Base-by-base conservation (phyloP, 2,113 vertebrate species). In the Hemiscyllium ocellatum region DNA sequence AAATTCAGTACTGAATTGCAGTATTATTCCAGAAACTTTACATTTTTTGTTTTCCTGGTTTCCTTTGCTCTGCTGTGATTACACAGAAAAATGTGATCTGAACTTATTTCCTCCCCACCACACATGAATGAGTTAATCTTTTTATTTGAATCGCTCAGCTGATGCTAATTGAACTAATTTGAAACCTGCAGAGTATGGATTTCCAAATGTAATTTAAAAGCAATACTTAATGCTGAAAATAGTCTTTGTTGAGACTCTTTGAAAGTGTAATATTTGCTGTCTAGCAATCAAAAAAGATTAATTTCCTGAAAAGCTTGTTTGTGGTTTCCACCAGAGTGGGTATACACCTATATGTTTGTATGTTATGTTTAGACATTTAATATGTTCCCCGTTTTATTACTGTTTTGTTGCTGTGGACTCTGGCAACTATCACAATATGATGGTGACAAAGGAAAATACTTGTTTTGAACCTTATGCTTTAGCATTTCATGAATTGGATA, bases 141-240 rank as follows among this genome's bases (percentile, higher is more conserved):
- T 93, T 50, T 95, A 76, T 95, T 95, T 37, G 33, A 90, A 89
- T 37, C n/a, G 68, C 66, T 93, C 20, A 19, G 42, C 69, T 94
- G 93, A 94, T 70, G 29, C 19, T 24, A 50, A 94, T 70, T 95
- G 42, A 50, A 95, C 50, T 47, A 13, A 50, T 95, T 95, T 69
- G n/a, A 72, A 50, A 50, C 42, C 33, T 95, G n/a, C 52, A 68
- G 24, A 7, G 26, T 95, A 29, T 50, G 22, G 47, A 72, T 15
- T 42, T 70, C 29, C 50, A 29, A 95, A 5, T 26, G 8, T 13
- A 29, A 26, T 19, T 22, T 15, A 95, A 70, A 89, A 52, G 4
- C 66, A n/a, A 95, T 72, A 52, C 69, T 50, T 24, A 68, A 72
- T 72, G 8, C 69, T 95, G 68, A 72, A 94, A 95, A 52, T 95